These are phyloP conservation scores for Aphidius colemani DNA, from an alignment of 2,888 invertebrate genomes.

Conservation along the genomic window DNA sequence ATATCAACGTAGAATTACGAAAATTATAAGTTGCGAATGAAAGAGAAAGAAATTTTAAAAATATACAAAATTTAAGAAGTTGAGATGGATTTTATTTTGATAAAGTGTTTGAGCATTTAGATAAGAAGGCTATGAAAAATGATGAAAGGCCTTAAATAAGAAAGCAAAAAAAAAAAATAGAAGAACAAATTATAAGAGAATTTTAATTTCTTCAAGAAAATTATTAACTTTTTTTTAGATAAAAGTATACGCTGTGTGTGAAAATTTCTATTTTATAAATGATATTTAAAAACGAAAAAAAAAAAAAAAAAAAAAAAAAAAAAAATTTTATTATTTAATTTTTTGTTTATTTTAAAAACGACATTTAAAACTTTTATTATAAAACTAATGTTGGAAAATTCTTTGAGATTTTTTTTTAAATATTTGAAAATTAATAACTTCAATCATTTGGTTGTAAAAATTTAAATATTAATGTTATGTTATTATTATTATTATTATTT, in stretches of 20 bases:
- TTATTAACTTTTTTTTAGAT: too few species aligned
- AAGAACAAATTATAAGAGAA: conserved; percentile 4
- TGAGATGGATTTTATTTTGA: conserved; percentile 15
- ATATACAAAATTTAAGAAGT: neutral
- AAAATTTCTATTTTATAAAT: conserved; percentile 19
- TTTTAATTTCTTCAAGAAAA: too few species aligned
- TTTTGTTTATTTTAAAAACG: neutral
- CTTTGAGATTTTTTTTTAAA: conserved; percentile 6
- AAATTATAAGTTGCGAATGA: conserved; percentile 17
- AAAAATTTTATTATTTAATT: conserved; percentile 40
- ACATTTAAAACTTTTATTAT: conserved; percentile 16
- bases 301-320: too few species aligned
- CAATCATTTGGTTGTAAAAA: conserved; percentile 9
- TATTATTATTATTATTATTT: neutral
- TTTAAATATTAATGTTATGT: neutral
- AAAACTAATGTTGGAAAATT: conserved; percentile 24
- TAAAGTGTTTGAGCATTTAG: neutral
- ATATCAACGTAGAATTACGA: conserved; percentile 35
- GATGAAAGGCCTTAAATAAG: conserved; percentile 12
- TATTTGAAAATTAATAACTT: conserved; percentile 20
- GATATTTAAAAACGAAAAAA: neutral
- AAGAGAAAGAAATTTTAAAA: too few species aligned
- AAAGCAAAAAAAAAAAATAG: conserved; percentile 3
- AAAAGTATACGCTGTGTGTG: neutral
- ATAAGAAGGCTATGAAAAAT: neutral